Evolutionary conservation across 92 coral and sea anemone species (phyloP).

Genomic region (Phymanthus crucifer): DNA sequence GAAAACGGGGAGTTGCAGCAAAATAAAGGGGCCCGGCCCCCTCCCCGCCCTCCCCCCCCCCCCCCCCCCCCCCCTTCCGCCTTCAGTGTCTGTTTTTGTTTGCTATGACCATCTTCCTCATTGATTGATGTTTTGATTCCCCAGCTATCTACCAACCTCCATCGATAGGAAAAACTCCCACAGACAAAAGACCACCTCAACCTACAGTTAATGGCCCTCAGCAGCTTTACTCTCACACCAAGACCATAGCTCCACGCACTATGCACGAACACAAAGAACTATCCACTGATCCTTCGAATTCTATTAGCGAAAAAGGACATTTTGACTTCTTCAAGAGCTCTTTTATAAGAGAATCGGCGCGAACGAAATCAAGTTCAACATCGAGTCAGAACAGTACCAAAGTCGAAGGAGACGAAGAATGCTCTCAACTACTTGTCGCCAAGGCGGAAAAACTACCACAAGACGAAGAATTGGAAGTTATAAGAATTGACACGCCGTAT

Average conservation of each 20-base stretch:
- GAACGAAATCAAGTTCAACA: neutral
- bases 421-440: constrained; percentile 25
- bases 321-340: neutral
- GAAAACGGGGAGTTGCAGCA: constrained; percentile 13
- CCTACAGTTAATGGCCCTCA: neutral
- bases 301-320: neutral
- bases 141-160: neutral
- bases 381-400: neutral
- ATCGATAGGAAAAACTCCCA: neutral
- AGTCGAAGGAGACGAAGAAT: neutral
- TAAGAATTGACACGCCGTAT: constrained; percentile 27
- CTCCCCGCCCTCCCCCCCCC: no score
- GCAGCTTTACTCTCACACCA: neutral
- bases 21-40: no score
- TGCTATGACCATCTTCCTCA: neutral
- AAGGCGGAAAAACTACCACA: constrained; percentile 38
- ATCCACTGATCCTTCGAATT: neutral
- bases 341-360: neutral
- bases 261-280: neutral
- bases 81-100: no score
- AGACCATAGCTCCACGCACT: neutral
- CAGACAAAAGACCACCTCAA: neutral
- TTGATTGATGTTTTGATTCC: neutral
- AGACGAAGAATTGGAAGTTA: constrained; percentile 40
- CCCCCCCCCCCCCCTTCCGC: no score